These are phyloP conservation scores for Heterodera schachtii DNA, from an alignment of 1,140 invertebrate species.

Conservation along the genomic window DNA sequence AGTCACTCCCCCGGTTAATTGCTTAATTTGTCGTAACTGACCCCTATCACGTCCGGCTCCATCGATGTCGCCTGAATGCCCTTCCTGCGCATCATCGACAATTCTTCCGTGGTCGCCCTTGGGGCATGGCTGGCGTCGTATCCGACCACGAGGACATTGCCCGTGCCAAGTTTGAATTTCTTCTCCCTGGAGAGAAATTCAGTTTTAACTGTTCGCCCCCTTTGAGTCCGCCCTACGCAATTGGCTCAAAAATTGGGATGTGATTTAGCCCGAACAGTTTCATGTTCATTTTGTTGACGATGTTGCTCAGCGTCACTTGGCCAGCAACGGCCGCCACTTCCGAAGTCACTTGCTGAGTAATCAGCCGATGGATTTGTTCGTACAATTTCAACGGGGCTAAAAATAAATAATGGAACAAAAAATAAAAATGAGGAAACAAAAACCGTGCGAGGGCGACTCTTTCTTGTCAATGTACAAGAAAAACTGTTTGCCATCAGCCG, in stretches of 20 bases:
- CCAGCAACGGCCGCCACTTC: constrained; percentile 19
- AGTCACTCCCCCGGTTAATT: constrained; percentile 23
- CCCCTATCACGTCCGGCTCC: constrained; percentile 39
- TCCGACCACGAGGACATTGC: constrained; percentile 33
- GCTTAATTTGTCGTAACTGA: not conserved
- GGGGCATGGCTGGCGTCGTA: constrained; percentile 39
- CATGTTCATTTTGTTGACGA: constrained; percentile 42
- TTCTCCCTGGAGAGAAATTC: constrained; percentile 15
- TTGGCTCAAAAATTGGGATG: constrained; percentile 20
- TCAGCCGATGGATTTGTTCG: constrained; percentile 23
- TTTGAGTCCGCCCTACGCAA: constrained; percentile 29
- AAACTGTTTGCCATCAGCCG: constrained; percentile 17
- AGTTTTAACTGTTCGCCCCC: too few relatives aligned
- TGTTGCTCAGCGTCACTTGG: constrained; percentile 32
- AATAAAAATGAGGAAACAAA: not conserved
- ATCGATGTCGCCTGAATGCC: constrained; percentile 11
- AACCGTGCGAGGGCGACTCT: constrained; percentile 25
- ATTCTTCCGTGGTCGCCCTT: constrained; percentile 22
- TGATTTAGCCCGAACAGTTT: constrained; percentile 39
- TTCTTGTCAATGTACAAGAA: constrained; percentile 36
- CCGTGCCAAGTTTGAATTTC: constrained; percentile 33
- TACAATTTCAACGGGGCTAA: constrained; percentile 29
- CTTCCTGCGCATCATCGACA: constrained; percentile 5
- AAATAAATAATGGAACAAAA: constrained; percentile 19
- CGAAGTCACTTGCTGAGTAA: constrained; percentile 36